Percentiles rank a stretch among this genome's conserved stretches.
Evolutionary conservation across 2,113 vertebrate species (phyloP).

Genomic region (Hippocampus zosterae): DNA sequence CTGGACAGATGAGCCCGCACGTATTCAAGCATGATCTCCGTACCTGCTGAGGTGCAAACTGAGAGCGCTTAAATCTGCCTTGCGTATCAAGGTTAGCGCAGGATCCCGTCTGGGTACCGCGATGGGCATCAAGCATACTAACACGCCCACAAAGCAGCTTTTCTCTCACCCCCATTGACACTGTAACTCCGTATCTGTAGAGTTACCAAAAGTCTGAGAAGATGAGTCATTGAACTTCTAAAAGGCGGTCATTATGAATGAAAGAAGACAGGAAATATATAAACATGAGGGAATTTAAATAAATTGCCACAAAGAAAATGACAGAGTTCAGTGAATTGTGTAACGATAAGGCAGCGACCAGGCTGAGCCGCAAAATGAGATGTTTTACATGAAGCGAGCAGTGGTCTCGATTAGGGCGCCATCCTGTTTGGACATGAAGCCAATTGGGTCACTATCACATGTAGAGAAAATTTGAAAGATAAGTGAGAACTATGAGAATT

Average conservation of each 20-base stretch:
- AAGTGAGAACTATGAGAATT: conserved; percentile 70
- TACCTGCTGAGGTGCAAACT: conserved; percentile 50
- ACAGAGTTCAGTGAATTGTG: conserved; percentile 62
- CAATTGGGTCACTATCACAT: conserved; percentile 71
- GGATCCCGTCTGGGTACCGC: conserved; percentile 42
- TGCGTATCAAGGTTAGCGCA: conserved; percentile 44
- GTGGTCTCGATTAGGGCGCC: conserved; percentile 66
- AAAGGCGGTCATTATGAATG: conserved; percentile 70
- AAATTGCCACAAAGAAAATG: conserved; percentile 69
- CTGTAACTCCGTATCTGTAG: conserved; percentile 54
- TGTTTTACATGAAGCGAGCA: conserved; percentile 74
- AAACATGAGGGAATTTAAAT: conserved; percentile 73
- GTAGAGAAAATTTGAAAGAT: conserved; percentile 66
- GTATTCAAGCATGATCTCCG: conserved; percentile 37
- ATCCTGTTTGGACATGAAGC: conserved; percentile 71
- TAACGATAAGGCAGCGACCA: conserved; percentile 68
- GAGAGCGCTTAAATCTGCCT: conserved; percentile 44
- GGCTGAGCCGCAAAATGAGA: conserved; percentile 69
- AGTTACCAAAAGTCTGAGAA: conserved; percentile 66
- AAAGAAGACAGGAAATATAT: conserved; percentile 67
- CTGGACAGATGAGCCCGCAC: conserved; percentile 42
- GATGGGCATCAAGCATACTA: conserved; percentile 44
- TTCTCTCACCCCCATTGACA: conserved; percentile 5
- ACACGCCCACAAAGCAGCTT: conserved; percentile 50
- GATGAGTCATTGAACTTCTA: conserved; percentile 70